Evolutionary conservation across 92 coral and sea anemone species (phyloP), one percentile per base, ranked within the genome.

Genomic region (Actinernus sp.): DNA sequence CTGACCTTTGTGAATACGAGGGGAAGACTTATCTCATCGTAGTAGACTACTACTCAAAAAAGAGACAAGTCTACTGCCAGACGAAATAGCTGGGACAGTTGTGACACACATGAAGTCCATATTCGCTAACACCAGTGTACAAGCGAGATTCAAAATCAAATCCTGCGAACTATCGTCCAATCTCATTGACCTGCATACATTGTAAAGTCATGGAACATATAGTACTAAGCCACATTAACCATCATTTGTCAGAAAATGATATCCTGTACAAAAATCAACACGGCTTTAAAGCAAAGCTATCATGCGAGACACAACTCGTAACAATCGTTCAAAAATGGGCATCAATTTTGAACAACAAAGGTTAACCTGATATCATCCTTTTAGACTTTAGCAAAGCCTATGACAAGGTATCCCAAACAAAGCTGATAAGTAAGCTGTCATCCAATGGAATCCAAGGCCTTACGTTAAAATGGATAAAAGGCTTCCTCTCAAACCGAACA

Each of bases 31-130:
- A 71, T 74, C 50, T 81, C 24, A 49, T 87, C n/a, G 82, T 86
- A 13, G 78, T 67, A 14, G 76, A 68, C 55, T 83, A 73, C 32
- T 73, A 86, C 72, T 86, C 81, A 29, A 86, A 80, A 52, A 73
- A 31, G 81, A 86, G 46, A 74, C 40, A 7, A 55, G 60, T 59
- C 64, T 71, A 10, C 47, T 80, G 67, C 63, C 46, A 9, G 81
- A 74, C 61, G 80, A 87, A 46, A 66, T 84, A 17, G 74, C 79
- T 4, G 49, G 67, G 48, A 68, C 84, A 22, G 52, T 87, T 49
- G 33, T 74, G 29, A 74, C 33, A 19, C 58, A 63, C 48, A 80
- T 74, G 76, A 87, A 80, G 53, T 74, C 86, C 4, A 71, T 71
- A 19, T 75, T 81, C 51, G 73, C n/a, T n/a, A n/a, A n/a, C n/a